Evolutionary conservation across 2,797 vertebrate species (phyloP).

Genomic region (Helostoma temminkii): DNA sequence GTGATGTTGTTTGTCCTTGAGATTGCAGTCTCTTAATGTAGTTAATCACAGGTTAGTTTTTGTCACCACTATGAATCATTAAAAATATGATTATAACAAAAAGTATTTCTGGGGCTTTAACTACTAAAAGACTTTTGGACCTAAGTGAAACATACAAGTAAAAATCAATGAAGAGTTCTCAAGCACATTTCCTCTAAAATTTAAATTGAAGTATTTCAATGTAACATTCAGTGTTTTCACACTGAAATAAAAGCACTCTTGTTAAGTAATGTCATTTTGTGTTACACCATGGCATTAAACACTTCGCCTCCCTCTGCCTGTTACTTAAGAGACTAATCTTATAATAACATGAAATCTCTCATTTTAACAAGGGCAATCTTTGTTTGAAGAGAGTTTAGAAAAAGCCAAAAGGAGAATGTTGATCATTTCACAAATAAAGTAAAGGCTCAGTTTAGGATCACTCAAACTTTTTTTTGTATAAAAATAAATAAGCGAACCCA

Average conservation of each 20-base stretch:
- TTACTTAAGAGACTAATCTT: slow-evolving; percentile 74
- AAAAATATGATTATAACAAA: background rate
- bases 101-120: too few relatives aligned
- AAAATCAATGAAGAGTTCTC: too few relatives aligned
- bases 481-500: background rate
- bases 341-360: slow-evolving; percentile 68
- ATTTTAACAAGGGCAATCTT: slow-evolving; percentile 64
- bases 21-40: background rate
- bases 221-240: background rate
- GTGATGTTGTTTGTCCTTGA: background rate
- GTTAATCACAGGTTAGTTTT: background rate
- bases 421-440: slow-evolving; percentile 48
- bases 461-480: background rate
- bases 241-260: slow-evolving; percentile 4
- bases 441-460: background rate
- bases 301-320: slow-evolving; percentile 54
- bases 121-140: too few relatives aligned
- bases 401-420: slow-evolving; percentile 46
- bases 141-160: too few relatives aligned
- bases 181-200: background rate
- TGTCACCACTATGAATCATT: background rate
- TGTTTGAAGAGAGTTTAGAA: slow-evolving; percentile 61
- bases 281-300: slow-evolving; percentile 35
- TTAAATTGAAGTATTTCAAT: background rate
- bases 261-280: slow-evolving; percentile 18